phyloP scores from a whole-genome alignment of 2,113 vertebrate species.

The Mesoclemmys tuberculata region DNA sequence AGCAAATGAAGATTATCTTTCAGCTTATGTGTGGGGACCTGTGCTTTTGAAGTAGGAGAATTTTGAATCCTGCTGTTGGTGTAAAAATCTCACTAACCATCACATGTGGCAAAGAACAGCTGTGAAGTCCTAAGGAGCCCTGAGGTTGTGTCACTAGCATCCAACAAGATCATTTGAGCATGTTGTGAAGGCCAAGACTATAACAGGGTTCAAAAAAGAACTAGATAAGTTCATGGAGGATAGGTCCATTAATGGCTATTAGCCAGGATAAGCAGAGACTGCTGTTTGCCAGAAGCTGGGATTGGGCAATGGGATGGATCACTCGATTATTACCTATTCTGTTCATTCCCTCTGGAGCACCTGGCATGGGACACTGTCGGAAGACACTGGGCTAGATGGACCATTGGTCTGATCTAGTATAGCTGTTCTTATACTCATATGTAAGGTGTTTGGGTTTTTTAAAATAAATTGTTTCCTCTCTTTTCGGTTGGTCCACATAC shows the following conservation, averaged over 20 bases:
- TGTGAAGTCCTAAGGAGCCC: background rate
- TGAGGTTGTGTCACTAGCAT: background rate
- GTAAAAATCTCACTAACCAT: accelerated
- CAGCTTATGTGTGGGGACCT: background rate
- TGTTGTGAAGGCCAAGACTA: too few relatives aligned
- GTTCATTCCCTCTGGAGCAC: too few relatives aligned
- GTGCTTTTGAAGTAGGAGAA: background rate
- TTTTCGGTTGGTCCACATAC: accelerated
- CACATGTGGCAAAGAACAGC: accelerated
- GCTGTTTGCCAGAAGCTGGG: background rate
- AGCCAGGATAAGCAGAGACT: too few relatives aligned
- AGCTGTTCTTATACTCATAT: too few relatives aligned
- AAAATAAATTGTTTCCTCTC: accelerated
- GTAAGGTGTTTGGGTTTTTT: background rate
- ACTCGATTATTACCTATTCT: too few relatives aligned
- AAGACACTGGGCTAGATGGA: too few relatives aligned
- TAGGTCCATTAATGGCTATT: background rate
- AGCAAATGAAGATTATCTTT: background rate
- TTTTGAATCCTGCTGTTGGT: accelerated
- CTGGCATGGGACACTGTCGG: too few relatives aligned
- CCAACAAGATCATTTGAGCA: background rate
- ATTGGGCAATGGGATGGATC: too few relatives aligned
- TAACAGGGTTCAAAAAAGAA: too few relatives aligned
- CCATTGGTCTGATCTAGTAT: too few relatives aligned
- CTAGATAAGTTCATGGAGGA: too few relatives aligned